These are phyloP conservation scores for Chaetorhynchus papuensis DNA, from an alignment of 2,113 vertebrate species.

Conservation along the genomic window DNA sequence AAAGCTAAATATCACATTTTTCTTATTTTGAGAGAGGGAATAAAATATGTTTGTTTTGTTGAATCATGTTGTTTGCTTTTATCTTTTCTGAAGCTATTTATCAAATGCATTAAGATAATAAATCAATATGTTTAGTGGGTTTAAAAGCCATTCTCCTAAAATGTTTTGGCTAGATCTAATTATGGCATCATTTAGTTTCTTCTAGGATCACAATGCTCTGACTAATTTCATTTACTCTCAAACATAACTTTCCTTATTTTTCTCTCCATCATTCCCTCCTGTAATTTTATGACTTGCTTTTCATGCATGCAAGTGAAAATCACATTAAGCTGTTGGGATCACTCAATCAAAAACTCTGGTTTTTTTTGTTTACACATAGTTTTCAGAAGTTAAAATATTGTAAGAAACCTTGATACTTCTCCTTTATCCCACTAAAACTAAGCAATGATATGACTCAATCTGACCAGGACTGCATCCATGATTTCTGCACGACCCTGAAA, in stretches of 20 bases:
- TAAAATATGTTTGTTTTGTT: not conserved
- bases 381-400: not conserved
- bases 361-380: not conserved
- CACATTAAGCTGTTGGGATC: not conserved
- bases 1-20: not conserved
- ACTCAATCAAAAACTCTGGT: not conserved
- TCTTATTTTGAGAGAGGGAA: not conserved
- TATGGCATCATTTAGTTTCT: conserved; percentile 3
- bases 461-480: not conserved
- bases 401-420: not conserved
- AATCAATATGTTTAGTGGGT: conserved; percentile 19
- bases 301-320: not conserved
- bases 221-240: conserved; percentile 33
- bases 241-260: not conserved
- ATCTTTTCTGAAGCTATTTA: conserved; percentile 26
- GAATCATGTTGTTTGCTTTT: not conserved
- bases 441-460: not conserved
- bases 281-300: not conserved
- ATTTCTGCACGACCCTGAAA: not conserved
- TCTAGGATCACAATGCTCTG: not conserved
- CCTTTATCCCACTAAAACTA: not conserved
- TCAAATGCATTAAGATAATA: conserved; percentile 41
- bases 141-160: conserved; percentile 16
- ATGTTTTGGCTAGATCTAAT: conserved; percentile 23
- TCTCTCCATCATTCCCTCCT: not conserved